Conservation (phyloP, 1,140 invertebrate species). For the Drosophila equinoxialis region DNA sequence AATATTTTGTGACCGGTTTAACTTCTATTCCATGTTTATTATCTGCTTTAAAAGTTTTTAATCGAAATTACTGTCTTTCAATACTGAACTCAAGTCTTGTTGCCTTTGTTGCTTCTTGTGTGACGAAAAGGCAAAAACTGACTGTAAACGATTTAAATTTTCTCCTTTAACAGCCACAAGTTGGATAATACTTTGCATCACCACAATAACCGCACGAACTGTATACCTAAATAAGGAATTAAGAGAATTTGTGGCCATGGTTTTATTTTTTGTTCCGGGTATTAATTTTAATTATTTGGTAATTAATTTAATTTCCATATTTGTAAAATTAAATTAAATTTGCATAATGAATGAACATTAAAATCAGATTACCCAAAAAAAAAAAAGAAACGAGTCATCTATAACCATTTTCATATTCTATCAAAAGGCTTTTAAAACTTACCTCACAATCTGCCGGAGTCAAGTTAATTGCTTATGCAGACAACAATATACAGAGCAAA, state of each 20-base stretch:
- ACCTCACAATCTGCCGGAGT: not conserved
- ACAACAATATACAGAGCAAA: not conserved
- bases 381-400: not conserved
- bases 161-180: slow-evolving; percentile 36
- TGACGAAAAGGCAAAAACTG: slow-evolving; percentile 68
- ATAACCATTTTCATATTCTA: slow-evolving; percentile 9
- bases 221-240: slow-evolving; percentile 18
- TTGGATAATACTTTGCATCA: slow-evolving; percentile 56
- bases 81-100: not conserved
- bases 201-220: slow-evolving; percentile 53
- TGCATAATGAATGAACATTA: slow-evolving; percentile 4
- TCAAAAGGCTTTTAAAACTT: slow-evolving; percentile 14
- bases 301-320: slow-evolving; percentile 7
- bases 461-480: slow-evolving; percentile 22
- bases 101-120: slow-evolving; percentile 6
- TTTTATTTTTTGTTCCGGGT: not conserved
- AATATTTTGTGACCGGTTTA: no score
- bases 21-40: no score
- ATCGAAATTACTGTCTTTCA: not conserved
- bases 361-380: slow-evolving; percentile 8
- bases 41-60: no score
- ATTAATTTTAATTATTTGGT: slow-evolving; percentile 12
- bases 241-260: slow-evolving; percentile 25
- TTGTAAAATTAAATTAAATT: slow-evolving; percentile 12
- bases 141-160: slow-evolving; percentile 50